Percentiles rank a stretch among this genome's conserved stretches.
These are phyloP conservation scores for Tetrax tetrax DNA, from an alignment of 2,113 vertebrate species.

Conservation along the genomic window DNA sequence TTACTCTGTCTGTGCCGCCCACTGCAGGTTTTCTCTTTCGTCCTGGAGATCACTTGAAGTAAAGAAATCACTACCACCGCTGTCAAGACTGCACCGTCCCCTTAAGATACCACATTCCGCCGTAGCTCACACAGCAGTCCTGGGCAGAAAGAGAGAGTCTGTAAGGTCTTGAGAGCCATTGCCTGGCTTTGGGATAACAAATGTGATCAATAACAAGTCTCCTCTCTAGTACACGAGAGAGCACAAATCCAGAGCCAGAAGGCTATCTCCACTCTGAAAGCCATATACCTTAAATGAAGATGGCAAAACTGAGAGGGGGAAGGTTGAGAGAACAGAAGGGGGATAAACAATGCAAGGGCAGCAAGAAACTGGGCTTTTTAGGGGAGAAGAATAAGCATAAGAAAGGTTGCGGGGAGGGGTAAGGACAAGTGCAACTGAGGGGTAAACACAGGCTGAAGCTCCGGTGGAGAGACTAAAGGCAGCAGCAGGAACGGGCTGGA, in stretches of 20 bases:
- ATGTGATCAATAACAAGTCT: background rate
- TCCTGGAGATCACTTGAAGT: background rate
- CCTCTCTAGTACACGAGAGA: background rate
- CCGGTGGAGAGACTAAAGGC: background rate
- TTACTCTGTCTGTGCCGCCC: background rate
- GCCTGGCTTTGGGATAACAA: background rate
- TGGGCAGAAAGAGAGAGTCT: slow-evolving; percentile 50
- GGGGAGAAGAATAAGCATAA: background rate
- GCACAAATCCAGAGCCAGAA: background rate
- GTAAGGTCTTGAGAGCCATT: background rate
- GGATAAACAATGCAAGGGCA: background rate
- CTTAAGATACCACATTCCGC: slow-evolving; percentile 98
- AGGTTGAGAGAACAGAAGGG: background rate
- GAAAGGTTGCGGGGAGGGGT: background rate
- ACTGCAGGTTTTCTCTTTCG: slow-evolving; percentile 6
- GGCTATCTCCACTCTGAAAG: background rate
- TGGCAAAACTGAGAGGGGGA: accelerated
- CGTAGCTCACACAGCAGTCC: slow-evolving; percentile 94
- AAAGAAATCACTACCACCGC: background rate
- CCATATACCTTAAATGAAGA: background rate
- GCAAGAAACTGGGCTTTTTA: background rate
- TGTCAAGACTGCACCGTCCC: slow-evolving; percentile 96
- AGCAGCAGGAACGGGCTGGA: accelerated
- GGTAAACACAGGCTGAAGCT: background rate
- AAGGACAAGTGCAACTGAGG: background rate